phyloP scores from a whole-genome alignment of 2,888 invertebrate species.

The Exocentrus adspersus region DNA sequence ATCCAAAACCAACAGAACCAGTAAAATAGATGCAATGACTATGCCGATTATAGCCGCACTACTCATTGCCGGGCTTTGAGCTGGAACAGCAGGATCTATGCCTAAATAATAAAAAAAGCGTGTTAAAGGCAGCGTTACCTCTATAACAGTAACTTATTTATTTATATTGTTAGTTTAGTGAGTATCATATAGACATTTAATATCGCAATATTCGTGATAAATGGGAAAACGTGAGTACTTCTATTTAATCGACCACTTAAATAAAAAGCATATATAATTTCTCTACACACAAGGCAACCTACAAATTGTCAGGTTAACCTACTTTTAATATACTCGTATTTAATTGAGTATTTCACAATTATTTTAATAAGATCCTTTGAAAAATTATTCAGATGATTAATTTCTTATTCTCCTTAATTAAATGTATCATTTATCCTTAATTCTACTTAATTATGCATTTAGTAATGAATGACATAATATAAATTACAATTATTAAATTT shows the following conservation, averaged over 20 bases:
- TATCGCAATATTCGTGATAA: slow-evolving; percentile 25
- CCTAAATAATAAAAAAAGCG: slow-evolving; percentile 43
- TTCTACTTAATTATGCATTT: too few relatives aligned
- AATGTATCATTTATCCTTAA: too few relatives aligned
- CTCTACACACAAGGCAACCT: too few relatives aligned
- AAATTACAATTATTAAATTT: too few relatives aligned
- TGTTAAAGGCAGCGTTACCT: background rate
- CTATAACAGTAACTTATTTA: background rate
- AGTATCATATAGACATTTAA: slow-evolving; percentile 17
- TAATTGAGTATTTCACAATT: background rate
- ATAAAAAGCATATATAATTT: background rate
- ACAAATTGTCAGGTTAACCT: too few relatives aligned
- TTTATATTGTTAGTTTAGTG: slow-evolving; percentile 16
- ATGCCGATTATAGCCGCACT: slow-evolving; percentile 86
- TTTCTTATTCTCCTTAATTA: too few relatives aligned
- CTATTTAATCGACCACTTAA: background rate
- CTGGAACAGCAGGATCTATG: slow-evolving; percentile 52
- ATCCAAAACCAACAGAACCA: slow-evolving; percentile 86
- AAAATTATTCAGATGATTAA: too few relatives aligned
- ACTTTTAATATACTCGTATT: background rate
- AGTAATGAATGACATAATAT: too few relatives aligned
- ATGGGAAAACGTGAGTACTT: background rate
- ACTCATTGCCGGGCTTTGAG: slow-evolving; percentile 69
- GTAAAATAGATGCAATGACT: slow-evolving; percentile 82
- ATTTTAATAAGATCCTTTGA: too few relatives aligned